Evolutionary conservation across 2,797 vertebrate species (phyloP), one percentile per base, ranked within the genome.

Genomic region (Philypnodon macrostomus): DNA sequence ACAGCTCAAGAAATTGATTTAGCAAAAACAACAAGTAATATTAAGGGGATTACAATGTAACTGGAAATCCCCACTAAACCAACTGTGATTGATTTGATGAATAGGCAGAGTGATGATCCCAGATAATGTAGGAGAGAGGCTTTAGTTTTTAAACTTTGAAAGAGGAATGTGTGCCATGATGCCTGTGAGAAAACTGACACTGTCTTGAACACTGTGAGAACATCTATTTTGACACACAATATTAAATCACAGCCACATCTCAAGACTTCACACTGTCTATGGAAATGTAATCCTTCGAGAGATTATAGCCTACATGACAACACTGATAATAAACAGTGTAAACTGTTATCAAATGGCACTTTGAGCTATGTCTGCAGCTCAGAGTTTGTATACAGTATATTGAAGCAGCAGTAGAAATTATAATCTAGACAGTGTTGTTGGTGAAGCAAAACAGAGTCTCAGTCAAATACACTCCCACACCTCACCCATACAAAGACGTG

Each of bases 391-490:
- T 18, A 47, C 17, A 32, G 21, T 14, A 23, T 18, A 62, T 18
- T 24, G 41, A 3, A 7, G 24, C 24, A 9, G 19, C 35, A 62
- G 37, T 14, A 44, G 26, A 51, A 4, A 45, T 41, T 53, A 33
- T 11, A 7, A 32, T 48, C 30, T n/a, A 41, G 35, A 56, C 17
- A 74, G 27, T 52, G 30, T 42, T 44, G 41, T 44, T 13, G 7
- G 6, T 17, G 5, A 55, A 19, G 30, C 50, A 51, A 47, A 58
- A 35, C 17, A 36, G 29, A 47, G 44, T 33, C 3, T 13, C 41
- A 44, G 58, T 60, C 16, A 41, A 55, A 70, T 9, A 47, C 19
- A 23, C 83, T 85, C 85, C 78, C 80, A 84, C 69, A 54, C 48
- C 63, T 61, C 13, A n/a, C n/a, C 23, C 45, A 73, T 75, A 78